phyloP scores from a whole-genome alignment of 1,140 invertebrate genomes.

The Laupala kohalensis region DNA sequence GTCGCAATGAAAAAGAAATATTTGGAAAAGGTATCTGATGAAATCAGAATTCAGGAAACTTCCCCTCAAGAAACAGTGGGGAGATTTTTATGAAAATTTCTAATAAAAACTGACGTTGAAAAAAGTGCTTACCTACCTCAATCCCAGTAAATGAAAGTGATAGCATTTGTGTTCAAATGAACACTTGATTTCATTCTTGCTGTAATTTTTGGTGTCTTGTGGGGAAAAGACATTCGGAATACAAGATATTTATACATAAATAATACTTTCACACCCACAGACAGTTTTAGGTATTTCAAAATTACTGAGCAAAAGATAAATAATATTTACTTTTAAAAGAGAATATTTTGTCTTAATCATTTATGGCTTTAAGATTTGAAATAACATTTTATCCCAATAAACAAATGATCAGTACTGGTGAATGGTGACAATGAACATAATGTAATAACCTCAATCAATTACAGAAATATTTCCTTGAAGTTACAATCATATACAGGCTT shows the following conservation, averaged over 20 bases:
- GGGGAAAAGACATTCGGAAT: neutral
- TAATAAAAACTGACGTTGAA: constrained; percentile 3
- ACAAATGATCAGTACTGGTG: neutral
- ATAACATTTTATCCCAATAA: neutral
- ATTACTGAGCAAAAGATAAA: too few species aligned
- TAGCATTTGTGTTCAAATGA: neutral
- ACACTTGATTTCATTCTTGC: neutral
- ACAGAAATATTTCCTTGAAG: neutral
- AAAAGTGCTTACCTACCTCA: neutral
- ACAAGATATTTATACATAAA: neutral
- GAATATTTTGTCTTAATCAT: too few species aligned
- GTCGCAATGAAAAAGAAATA: neutral
- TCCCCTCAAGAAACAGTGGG: neutral
- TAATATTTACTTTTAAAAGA: too few species aligned
- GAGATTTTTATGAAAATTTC: neutral
- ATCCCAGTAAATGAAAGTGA: neutral
- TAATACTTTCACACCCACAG: neutral
- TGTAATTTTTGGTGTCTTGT: neutral
- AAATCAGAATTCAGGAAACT: neutral
- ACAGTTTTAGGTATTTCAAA: too few species aligned
- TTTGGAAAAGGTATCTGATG: neutral
- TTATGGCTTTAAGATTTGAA: too few species aligned
- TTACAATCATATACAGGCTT: neutral
- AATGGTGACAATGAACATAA: neutral
- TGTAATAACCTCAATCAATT: neutral